Conservation (phyloP, 23 tunicate genomes). For the Halocynthia roretzi region DNA sequence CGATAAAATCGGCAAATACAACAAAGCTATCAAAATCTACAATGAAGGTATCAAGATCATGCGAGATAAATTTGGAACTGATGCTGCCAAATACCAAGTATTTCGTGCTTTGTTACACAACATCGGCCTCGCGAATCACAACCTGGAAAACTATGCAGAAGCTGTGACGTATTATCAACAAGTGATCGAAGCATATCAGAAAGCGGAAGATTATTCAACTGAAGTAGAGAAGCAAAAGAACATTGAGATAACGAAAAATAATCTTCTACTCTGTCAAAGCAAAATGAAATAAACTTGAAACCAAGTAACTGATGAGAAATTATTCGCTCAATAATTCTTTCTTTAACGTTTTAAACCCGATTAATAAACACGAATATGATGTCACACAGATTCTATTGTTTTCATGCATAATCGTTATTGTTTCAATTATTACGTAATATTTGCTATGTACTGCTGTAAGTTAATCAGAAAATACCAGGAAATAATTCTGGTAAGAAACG, state of each 20-base stretch:
- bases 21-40: neutral
- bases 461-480: too few relatives aligned
- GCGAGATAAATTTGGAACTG: neutral
- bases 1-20: neutral
- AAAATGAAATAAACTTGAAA: too few relatives aligned
- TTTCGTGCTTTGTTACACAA: neutral
- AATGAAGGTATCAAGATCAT: neutral
- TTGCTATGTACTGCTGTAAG: too few relatives aligned
- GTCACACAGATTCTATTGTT: too few relatives aligned
- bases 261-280: too few relatives aligned
- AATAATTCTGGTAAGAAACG: too few relatives aligned
- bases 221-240: neutral
- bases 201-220: neutral
- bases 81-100: neutral
- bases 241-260: neutral
- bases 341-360: too few relatives aligned
- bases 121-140: neutral
- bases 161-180: neutral
- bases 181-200: neutral
- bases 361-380: too few relatives aligned
- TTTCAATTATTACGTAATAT: too few relatives aligned
- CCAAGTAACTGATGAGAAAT: too few relatives aligned
- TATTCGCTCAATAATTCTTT: too few relatives aligned
- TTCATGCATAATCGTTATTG: too few relatives aligned
- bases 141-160: neutral